These are phyloP conservation scores for Alfaro cultratus DNA, from an alignment of 2,797 vertebrate species.

Conservation along the genomic window DNA sequence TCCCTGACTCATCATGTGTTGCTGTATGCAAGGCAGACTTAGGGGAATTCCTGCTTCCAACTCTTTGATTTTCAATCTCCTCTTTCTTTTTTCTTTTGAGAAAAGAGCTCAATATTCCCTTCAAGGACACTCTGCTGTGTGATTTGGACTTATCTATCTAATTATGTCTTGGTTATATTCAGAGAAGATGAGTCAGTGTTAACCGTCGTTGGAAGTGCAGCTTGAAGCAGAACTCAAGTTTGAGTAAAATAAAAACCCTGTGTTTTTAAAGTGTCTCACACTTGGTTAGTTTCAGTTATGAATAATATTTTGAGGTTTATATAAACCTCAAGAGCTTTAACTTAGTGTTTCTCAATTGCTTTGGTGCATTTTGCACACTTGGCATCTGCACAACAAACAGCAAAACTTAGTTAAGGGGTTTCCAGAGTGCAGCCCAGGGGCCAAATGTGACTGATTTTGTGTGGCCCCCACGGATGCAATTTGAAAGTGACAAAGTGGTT, in stretches of 20 bases:
- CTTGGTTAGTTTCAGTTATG: not conserved
- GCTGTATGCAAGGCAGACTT: constrained; percentile 20
- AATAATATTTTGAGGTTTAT: not conserved
- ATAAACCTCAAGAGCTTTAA: not conserved
- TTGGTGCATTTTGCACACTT: not conserved
- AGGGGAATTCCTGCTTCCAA: constrained; percentile 21
- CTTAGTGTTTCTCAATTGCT: not conserved
- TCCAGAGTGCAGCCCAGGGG: not conserved
- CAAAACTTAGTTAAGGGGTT: not conserved
- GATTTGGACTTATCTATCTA: constrained; percentile 8
- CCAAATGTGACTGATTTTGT: not conserved
- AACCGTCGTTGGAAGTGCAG: not conserved
- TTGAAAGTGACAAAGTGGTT: no score
- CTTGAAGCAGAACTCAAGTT: not conserved
- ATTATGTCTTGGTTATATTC: constrained; percentile 14
- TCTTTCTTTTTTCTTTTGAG: constrained; percentile 1
- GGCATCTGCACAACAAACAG: not conserved
- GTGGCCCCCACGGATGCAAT: no score
- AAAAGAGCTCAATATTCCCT: constrained; percentile 18
- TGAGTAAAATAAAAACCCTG: not conserved
- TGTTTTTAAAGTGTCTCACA: not conserved
- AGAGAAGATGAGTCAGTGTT: constrained; percentile 1
- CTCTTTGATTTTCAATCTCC: constrained; percentile 17
- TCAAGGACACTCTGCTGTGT: constrained; percentile 2
- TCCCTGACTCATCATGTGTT: constrained; percentile 50